Conservation (phyloP, 2,888 invertebrate genomes). For the Leucozona laternaria region DNA sequence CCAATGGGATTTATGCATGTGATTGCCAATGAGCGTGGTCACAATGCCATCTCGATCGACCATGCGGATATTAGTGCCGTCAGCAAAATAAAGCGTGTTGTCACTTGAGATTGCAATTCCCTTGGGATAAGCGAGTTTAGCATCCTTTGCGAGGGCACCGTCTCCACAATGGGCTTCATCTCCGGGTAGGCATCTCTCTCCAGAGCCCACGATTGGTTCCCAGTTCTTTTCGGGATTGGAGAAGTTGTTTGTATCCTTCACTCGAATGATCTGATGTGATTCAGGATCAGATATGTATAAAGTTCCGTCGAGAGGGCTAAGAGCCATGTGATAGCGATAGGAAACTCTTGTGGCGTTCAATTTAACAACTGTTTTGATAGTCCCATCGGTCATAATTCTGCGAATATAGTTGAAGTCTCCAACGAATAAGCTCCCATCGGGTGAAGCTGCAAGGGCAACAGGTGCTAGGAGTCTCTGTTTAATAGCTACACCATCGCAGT, state of each 20-base stretch:
- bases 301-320: constrained; percentile 96
- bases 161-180: constrained; percentile 98
- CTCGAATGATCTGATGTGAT: constrained; percentile 95
- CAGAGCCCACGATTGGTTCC: constrained; percentile 97
- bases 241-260: constrained; percentile 92
- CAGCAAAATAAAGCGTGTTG: constrained; percentile 96
- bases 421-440: constrained; percentile 97
- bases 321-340: constrained; percentile 97
- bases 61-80: constrained; percentile 97
- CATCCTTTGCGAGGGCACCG: constrained; percentile 95
- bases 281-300: constrained; percentile 98
- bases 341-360: constrained; percentile 95
- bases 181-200: constrained; percentile 95
- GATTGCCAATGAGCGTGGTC: constrained; percentile 95
- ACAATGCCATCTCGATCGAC: constrained; percentile 96
- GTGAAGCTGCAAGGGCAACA: constrained; percentile 94
- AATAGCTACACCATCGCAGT: constrained; percentile 91
- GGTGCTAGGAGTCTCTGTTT: constrained; percentile 95
- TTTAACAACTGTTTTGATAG: constrained; percentile 84
- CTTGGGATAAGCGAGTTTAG: constrained; percentile 97
- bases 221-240: constrained; percentile 95
- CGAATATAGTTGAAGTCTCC: constrained; percentile 98
- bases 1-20: constrained; percentile 97
- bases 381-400: constrained; percentile 93
- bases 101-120: constrained; percentile 97